A percentile compares a stretch with the other conserved stretches of the same genome.
Evolutionary conservation across 2,888 invertebrate genomes (phyloP).

Genomic region (Ypsolopha scabrella): DNA sequence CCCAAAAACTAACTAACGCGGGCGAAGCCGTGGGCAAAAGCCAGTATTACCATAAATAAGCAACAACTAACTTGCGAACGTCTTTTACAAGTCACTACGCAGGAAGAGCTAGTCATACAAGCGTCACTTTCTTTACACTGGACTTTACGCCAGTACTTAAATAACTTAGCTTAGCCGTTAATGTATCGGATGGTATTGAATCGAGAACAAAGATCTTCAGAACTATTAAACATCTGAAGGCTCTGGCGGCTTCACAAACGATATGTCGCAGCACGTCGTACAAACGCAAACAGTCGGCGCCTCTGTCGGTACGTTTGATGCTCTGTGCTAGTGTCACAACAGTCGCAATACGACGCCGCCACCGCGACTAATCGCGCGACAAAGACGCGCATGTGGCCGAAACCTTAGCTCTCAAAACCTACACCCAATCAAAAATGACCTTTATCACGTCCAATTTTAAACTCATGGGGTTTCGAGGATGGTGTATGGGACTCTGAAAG

Average conservation of each 20-base stretch:
- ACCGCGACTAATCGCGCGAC: slow-evolving; percentile 56
- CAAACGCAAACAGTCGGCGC: slow-evolving; percentile 64
- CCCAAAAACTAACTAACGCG: too few species aligned
- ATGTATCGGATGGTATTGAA: slow-evolving; percentile 21
- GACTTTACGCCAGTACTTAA: background rate
- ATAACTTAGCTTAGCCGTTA: background rate
- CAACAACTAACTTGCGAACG: too few species aligned
- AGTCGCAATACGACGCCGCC: slow-evolving; percentile 25
- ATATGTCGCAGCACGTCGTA: slow-evolving; percentile 64
- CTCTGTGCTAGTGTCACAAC: slow-evolving; percentile 50
- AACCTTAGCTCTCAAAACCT: background rate
- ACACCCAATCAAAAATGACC: background rate
- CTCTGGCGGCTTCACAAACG: slow-evolving; percentile 45
- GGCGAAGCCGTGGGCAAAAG: too few species aligned
- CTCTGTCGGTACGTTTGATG: slow-evolving; percentile 53
- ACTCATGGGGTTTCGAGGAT: too few species aligned
- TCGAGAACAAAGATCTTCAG: slow-evolving; percentile 35
- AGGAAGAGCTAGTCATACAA: too few species aligned
- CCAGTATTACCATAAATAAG: too few species aligned
- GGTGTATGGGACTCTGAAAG: too few species aligned
- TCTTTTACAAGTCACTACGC: too few species aligned
- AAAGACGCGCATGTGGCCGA: slow-evolving; percentile 21
- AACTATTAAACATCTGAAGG: slow-evolving; percentile 39
- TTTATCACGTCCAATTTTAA: too few species aligned
- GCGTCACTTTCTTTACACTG: background rate